Percentiles rank a stretch among this genome's conserved stretches.
Evolutionary conservation across 2,797 vertebrate species (phyloP).

Genomic region (Mallotus villosus): DNA sequence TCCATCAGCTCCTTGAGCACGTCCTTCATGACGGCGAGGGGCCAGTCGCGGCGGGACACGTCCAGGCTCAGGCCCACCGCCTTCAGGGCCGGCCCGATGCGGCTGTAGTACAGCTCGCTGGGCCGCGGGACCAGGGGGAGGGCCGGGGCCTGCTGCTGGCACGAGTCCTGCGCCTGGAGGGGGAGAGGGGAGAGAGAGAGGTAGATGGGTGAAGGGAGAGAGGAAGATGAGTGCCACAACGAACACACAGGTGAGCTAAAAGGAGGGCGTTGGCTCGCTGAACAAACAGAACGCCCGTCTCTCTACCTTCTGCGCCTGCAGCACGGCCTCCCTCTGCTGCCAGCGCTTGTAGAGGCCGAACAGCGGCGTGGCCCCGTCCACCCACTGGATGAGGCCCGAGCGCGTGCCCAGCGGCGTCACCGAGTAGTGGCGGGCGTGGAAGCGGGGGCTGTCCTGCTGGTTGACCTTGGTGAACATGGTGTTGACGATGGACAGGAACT

Average conservation of each 20-base stretch:
- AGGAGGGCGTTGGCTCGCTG: neutral
- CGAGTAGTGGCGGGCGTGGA: slow-evolving; percentile 95
- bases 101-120: slow-evolving; percentile 98
- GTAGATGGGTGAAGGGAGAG: too few relatives aligned
- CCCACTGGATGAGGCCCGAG: slow-evolving; percentile 98
- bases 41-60: slow-evolving; percentile 95
- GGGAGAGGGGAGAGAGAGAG: too few relatives aligned
- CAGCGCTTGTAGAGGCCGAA: slow-evolving; percentile 98
- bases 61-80: slow-evolving; percentile 91
- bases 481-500: slow-evolving; percentile 97
- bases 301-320: slow-evolving; percentile 96
- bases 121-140: slow-evolving; percentile 93
- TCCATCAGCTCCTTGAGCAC: slow-evolving; percentile 97
- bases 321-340: slow-evolving; percentile 93
- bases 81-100: slow-evolving; percentile 93
- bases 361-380: slow-evolving; percentile 94
- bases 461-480: slow-evolving; percentile 99
- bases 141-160: slow-evolving; percentile 87
- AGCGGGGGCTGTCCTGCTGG: slow-evolving; percentile 91
- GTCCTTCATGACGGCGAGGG: slow-evolving; percentile 92
- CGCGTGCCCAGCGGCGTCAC: slow-evolving; percentile 94
- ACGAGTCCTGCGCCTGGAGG: slow-evolving; percentile 88
- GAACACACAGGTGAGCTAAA: neutral
- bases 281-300: neutral
- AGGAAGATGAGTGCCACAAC: neutral